Evolutionary conservation across 2,113 vertebrate species (phyloP), one percentile per base, ranked within the genome.

Genomic region (Tapirus terrestris): DNA sequence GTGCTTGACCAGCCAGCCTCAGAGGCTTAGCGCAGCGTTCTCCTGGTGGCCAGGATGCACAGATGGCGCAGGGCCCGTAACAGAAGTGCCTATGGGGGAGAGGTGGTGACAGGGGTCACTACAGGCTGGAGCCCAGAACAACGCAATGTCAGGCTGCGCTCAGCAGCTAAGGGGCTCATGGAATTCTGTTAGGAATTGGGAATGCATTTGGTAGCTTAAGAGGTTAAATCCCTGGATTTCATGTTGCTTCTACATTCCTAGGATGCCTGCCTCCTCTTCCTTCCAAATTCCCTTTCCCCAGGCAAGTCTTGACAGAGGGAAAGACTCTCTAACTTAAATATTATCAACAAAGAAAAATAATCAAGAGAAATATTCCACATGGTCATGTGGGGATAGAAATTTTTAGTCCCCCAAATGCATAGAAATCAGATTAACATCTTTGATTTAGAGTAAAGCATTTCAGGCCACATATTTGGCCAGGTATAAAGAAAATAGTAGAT

Each of bases 401-500:
- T 45, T 90, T 63, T 76, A 91, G 51, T 81, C 31, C 14, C 5
- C 56, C 65, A 36, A 48, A 67, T 23, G 36, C 33, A 43, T 1
- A 58, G 1, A 2, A 39, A 45, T 85, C 51, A 63, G 39, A 85
- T 43, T 23, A 45, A 79, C 25, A 18, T 21, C 80, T 63, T 91
- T 61, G 39, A 51, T 76, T 61, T 75, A 43, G 48, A 33, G 63
- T 87, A 18, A 83, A 85, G n/a, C 81, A 63, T 80, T 94, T 43
- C 36, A 48, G 60, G 61, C 2, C 31, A 77, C 4, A 29, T 31
- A 25, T 31, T 51, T 14, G 1, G 91, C 72, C 60, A 91, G 21
- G 10, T 63, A 79, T 91, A 94, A 93, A 72, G 80, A 80, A 89
- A 84, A 39, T 36, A 48, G 29, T 13, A 82, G 70, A 45, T n/a